Evolutionary conservation across 2,888 invertebrate species (phyloP), one percentile per base, ranked within the genome.

Genomic region (Tubulanus polymorphus): DNA sequence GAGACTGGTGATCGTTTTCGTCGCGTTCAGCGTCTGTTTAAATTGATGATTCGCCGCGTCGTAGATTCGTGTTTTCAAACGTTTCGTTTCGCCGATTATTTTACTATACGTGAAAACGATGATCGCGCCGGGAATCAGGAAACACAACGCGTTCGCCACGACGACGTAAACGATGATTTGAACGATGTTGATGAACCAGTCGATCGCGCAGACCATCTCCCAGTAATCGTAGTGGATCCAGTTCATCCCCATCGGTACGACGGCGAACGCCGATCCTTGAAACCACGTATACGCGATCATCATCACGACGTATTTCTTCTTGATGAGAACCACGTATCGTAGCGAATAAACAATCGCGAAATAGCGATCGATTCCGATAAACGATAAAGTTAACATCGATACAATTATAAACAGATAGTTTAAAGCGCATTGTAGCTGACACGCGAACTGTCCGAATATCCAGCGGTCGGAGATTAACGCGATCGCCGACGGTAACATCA

Each of bases 361-460:
- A 55, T 70, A 72, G 6, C 78, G 60, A 58, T 78, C 78, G 1
- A 76, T 53, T 47, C 75, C 72, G 53, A 79, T 75, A 56, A 72
- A 69, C 25, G 72, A 70, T 5, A 79, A 65, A 2, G 74, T 78
- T 48, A 74, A 56, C 72, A 78, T 76, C 12, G 76, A 76, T 18
- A 73, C 74, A 12, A 78, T 76, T 46, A 76, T 74, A n/a, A 74
- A 62, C 51, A 71, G 71, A 63, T 78, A 79, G 64, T 78, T 76
- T 2, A 66, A 57, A 3, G 67, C 67, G 57, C 78, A 74, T n/a
- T 72, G 64, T 1, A 69, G 30, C 30, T 66, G 56, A 54, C 78
- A 78, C 71, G 70, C 72, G 23, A 51, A 15, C 15, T 12, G 23
- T 32, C 50, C 32, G 1, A 61, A 28, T 12, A 23, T 12, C 8